Percentiles rank a stretch among this genome's conserved stretches.
Conservation (phyloP, 2,888 invertebrate genomes). For the Lymantria monacha region DNA sequence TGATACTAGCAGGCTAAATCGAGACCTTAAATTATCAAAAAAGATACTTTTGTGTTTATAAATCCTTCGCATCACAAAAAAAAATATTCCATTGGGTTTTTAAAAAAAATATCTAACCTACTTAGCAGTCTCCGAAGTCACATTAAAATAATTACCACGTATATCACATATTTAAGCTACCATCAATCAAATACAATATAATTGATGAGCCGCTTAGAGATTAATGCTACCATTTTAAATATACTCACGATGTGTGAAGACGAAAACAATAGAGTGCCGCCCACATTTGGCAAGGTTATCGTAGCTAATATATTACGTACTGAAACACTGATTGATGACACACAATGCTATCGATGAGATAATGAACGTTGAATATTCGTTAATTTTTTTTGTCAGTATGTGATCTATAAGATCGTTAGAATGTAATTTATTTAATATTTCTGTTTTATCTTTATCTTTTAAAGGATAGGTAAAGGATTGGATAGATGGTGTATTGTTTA, state of each 20-base stretch:
- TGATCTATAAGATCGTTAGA: neutral
- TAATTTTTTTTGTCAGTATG: neutral
- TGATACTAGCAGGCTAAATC: too few relatives aligned
- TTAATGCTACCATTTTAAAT: conserved; percentile 47
- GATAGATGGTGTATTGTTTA: too few relatives aligned
- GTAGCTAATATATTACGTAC: conserved; percentile 38
- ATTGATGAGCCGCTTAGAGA: conserved; percentile 48
- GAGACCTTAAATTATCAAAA: too few relatives aligned
- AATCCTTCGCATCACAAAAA: too few relatives aligned
- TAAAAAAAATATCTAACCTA: too few relatives aligned
- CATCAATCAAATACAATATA: conserved; percentile 20
- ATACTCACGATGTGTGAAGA: conserved; percentile 38
- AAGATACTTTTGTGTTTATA: too few relatives aligned
- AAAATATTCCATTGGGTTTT: too few relatives aligned
- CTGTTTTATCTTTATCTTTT: too few relatives aligned
- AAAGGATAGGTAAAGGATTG: too few relatives aligned
- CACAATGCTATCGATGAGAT: conserved; percentile 2
- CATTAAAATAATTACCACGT: neutral
- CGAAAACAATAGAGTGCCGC: conserved; percentile 39
- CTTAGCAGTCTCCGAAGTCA: too few relatives aligned
- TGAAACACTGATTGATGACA: conserved; percentile 16
- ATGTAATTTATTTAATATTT: too few relatives aligned
- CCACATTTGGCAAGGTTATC: conserved; percentile 30
- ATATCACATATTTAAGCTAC: conserved; percentile 2
- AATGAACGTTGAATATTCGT: conserved; percentile 6